Conservation (phyloP, 1,140 invertebrate genomes). For the Lasaia peninsularis region DNA sequence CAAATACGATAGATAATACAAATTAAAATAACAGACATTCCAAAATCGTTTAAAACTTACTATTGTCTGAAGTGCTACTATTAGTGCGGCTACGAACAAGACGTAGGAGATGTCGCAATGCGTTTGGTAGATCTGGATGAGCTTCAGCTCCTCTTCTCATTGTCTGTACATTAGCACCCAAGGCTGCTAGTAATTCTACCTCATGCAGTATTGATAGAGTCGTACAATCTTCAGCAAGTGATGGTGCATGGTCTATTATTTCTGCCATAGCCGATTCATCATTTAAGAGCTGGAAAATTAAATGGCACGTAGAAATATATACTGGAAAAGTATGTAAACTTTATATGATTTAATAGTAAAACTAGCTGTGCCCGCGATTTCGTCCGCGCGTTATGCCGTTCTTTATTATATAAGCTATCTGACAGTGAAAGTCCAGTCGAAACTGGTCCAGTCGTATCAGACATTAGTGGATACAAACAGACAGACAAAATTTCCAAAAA, state of each 20-base stretch:
- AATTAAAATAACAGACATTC: too few species aligned
- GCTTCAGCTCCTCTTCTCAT: conserved; percentile 61
- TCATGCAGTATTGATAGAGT: conserved; percentile 63
- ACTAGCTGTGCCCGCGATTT: too few species aligned
- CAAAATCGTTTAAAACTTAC: conserved; percentile 23
- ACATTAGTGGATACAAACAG: too few species aligned
- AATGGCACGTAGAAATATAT: too few species aligned
- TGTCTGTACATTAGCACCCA: conserved; percentile 60
- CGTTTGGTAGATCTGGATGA: conserved; percentile 54
- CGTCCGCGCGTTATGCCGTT: too few species aligned
- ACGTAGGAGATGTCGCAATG: conserved; percentile 46
- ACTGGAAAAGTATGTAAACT: too few species aligned
- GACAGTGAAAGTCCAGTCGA: too few species aligned
- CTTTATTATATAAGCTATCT: too few species aligned
- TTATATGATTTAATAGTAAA: too few species aligned
- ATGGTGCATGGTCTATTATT: conserved; percentile 57
- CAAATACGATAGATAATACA: too few species aligned
- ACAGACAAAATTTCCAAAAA: too few species aligned
- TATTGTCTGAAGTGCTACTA: conserved; percentile 42
- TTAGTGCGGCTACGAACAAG: conserved; percentile 44
- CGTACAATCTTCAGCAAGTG: conserved; percentile 57
- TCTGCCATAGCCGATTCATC: conserved; percentile 62
- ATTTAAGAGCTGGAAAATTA: conserved; percentile 40
- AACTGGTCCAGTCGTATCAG: too few species aligned
- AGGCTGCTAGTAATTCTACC: conserved; percentile 59